Evolutionary conservation across 2,113 vertebrate species (phyloP), one percentile per base, ranked within the genome.

Genomic region (Salvelinus fontinalis): DNA sequence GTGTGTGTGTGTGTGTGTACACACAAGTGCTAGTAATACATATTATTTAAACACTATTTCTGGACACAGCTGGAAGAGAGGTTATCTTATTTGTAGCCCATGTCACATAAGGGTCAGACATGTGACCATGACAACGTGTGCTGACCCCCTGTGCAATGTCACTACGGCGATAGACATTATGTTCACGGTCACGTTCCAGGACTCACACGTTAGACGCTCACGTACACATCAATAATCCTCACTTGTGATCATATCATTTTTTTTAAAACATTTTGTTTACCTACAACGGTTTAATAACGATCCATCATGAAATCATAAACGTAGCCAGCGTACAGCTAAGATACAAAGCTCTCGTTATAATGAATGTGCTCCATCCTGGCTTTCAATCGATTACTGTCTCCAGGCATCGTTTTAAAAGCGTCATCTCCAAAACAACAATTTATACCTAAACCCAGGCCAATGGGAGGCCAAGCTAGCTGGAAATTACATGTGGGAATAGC

Each of bases 71-170:
- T 12, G 39, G 39, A 44, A 24, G 71, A 74, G 51, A 48, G n/a
- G 7, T 77, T 29, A 3, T 77, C 2, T 80, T 29, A 73, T 77
- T 77, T 27, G 64, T 57, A 80, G 82, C 71, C 66, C 1, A 39
- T 39, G 34, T 39, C 7, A 39, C 39, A 34, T 34, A 34, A 34
- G 31, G 31, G 64, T 69, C 75, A 76, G 67, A 80, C 74, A 24
- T 74, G 89, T 90, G 90, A 89, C 77, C 87, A 89, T 81, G 81
- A 84, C 73, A 89, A 92, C 89, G 80, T 73, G 39, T 67, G 60
- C 64, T 4, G 78, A 75, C 78, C 64, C 1, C 24, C 31, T 78
- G 84, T 79, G 78, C 80, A 76, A 71, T 84, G 83, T 90, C 84
- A 83, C 88, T 84, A 89, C 88, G 87, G 89, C 78, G 85, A 90